Evolutionary conservation across 35 echinoderm and acorn worm genomes (phyloP).

Genomic region (Patiria miniata): DNA sequence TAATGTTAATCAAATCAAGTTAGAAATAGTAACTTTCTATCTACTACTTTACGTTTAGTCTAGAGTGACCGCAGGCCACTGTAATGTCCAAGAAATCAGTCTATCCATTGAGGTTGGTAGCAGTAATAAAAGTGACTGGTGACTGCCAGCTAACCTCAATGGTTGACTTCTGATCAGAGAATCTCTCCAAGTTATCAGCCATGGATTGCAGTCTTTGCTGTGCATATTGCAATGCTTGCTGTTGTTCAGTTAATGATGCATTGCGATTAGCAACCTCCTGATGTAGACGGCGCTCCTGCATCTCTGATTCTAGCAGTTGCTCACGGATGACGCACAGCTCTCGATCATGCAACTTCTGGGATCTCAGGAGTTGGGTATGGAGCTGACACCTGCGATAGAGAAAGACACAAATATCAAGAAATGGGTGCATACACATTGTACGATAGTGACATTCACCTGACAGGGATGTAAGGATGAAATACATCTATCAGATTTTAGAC

Average conservation of each 20-base stretch:
- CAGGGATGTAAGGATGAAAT: too few relatives aligned
- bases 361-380: constrained; percentile 26
- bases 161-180: constrained; percentile 66
- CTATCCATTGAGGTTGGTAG: too few relatives aligned
- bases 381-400: constrained; percentile 34
- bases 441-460: too few relatives aligned
- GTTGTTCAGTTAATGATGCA: constrained; percentile 28
- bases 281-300: constrained; percentile 42
- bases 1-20: too few relatives aligned
- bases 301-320: constrained; percentile 43
- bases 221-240: constrained; percentile 54
- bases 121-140: too few relatives aligned
- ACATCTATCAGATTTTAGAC: too few relatives aligned
- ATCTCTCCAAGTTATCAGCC: constrained; percentile 59
- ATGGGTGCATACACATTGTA: too few relatives aligned
- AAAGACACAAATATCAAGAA: too few relatives aligned
- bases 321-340: constrained; percentile 34
- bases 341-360: constrained; percentile 30
- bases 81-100: too few relatives aligned
- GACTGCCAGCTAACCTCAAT: constrained; percentile 67
- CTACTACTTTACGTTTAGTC: too few relatives aligned
- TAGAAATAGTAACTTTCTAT: too few relatives aligned
- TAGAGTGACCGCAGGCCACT: too few relatives aligned
- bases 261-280: constrained; percentile 53
- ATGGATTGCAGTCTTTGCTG: constrained; percentile 51